Base-by-base conservation (phyloP, 2,797 vertebrate genomes). In the Lithobates sylvaticus region DNA sequence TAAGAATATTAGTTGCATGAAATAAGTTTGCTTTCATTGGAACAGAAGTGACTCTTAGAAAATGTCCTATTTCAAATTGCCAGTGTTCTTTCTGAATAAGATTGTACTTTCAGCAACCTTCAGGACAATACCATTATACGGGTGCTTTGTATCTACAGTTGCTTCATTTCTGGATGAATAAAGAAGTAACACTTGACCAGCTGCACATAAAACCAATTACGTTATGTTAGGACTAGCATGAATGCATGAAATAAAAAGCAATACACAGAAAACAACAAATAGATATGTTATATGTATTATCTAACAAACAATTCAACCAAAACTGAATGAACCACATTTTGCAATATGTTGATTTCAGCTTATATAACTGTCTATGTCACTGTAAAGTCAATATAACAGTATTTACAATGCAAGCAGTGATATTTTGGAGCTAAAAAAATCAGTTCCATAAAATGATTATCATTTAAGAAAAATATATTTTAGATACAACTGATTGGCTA, bases 131-230 rank as follows among this genome's bases (percentile, higher is more conserved):
- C 69, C 84, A 80, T 81, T 76, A 86, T 76, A 71, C 72, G 68
- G 70, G 71, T 61, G 58, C 70, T 79, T 85, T 81, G 84, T 81
- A 71, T 80, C 77, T 86, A 71, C 67, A 69, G 84, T 67, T 69
- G 71, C 44, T 86, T 84, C 81, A 84, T 83, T 87, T 87, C 61
- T 87, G 76, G 81, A 83, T 87, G 74, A 87, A 87, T 87, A 87
- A 76, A 86, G 71, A 87, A 75, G 80, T 79, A 87, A 84, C 81
- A 84, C 86, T 82, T 78, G 86, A 82, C 86, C 79, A 82, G 81
- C 79, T 87, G 78, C 85, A 81, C 86, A 83, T 87, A 75, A 78
- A 83, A 87, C 76, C 84, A 78, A 85, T 85, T 79, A 85, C 68
- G 78, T 65, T 85, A 85, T 72, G 83, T 85, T 73, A 78, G 76